Base-by-base conservation (phyloP, 2,888 invertebrate species). In the Nomada ruficornis region DNA sequence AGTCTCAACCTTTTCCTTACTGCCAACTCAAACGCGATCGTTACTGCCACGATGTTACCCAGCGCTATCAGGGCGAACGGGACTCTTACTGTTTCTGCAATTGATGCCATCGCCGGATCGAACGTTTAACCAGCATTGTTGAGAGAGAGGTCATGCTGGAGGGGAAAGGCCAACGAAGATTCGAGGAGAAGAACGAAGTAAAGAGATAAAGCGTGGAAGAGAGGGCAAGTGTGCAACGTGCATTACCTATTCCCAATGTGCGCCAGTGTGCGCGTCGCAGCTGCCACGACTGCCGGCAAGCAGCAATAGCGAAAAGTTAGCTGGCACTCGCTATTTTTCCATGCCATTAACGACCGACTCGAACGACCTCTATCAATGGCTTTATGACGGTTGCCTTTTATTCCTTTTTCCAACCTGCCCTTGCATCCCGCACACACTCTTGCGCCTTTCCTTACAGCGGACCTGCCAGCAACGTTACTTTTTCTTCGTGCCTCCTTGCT, bases 321-420 rank as follows among this genome's bases (percentile, higher is more conserved):
- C 88, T 86, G 86, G 87, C 88, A 88, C 85, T 87, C 81, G 90
- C 91, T 87, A 92, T 91, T 92, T 92, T 92, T 92, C 91, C 90
- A 91, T 92, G 88, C 91, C 90, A 92, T 92, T 92, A 91, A 92
- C 90, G 90, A 90, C 88, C 89, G 85, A 90, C 90, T 90, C 84
- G 84, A 91, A 91, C 90, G 91, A 91, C 90, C 89, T 87, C 90
- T 90, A 91, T 92, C 92, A 92, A 92, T 91, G 91, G 89, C 89
- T 91, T 91, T 89, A 91, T 91, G 88, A 88, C 89, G 83, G 88
- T 90, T 88, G 87, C 83, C 89, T 90, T 92, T 91, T 91, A 90
- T 91, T 91, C 85, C 73, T 82, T 77, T 85, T 54, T 73, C 81
- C 71, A 69, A 69, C 84, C 79, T 20, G 57, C 65, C 79, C 64